Conservation (phyloP, 37 sponge, comb jelly and placozoan species). For the Diacarnus erythraeanus region DNA sequence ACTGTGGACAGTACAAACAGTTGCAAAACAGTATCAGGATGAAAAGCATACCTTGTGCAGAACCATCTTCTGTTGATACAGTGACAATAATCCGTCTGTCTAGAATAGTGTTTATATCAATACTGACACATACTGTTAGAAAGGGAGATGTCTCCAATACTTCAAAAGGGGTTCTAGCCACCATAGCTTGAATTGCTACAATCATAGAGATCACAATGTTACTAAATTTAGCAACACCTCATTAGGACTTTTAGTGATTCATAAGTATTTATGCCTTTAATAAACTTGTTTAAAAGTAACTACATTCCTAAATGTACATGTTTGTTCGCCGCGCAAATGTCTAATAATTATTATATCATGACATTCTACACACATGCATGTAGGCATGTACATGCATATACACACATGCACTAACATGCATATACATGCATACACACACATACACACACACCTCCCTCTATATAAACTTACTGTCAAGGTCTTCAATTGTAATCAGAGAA, state of each 20-base stretch:
- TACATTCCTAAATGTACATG: no score
- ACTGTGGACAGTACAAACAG: no score
- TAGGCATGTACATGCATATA: no score
- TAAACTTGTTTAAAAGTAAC: no score
- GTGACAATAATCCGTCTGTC: background rate
- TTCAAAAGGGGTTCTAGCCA: background rate
- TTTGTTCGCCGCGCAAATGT: no score
- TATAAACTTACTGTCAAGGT: background rate
- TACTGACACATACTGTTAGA: background rate
- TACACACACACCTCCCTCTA: no score
- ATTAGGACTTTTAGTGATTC: background rate
- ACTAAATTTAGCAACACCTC: background rate
- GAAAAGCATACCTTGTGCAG: background rate
- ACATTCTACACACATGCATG: no score
- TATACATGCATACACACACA: no score
- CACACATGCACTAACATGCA: no score
- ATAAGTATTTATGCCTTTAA: background rate
- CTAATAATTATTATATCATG: no score
- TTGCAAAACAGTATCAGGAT: no score
- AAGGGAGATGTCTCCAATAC: background rate
- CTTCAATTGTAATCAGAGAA: background rate
- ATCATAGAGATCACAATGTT: background rate
- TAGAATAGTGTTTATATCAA: background rate
- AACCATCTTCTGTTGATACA: background rate
- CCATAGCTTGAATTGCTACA: background rate